Evolutionary conservation across 2,113 vertebrate species (phyloP).

Genomic region (Erinaceus europaeus): DNA sequence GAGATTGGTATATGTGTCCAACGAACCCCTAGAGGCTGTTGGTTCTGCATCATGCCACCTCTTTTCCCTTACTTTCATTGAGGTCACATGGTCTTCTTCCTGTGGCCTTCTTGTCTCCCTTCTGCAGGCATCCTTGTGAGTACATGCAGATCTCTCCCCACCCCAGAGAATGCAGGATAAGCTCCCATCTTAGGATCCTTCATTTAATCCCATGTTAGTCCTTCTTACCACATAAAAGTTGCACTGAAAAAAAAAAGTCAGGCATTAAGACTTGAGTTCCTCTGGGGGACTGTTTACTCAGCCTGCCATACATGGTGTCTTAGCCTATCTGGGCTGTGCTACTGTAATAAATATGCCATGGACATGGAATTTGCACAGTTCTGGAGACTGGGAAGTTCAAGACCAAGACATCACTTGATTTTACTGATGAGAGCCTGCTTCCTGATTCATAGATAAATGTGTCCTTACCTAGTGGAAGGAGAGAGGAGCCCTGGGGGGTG

Average conservation of each 20-base stretch:
- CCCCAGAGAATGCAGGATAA: neutral
- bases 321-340: neutral
- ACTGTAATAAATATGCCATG: neutral
- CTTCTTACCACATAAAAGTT: too few species aligned
- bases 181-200: neutral
- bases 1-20: too few species aligned
- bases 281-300: neutral
- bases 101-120: neutral
- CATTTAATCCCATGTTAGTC: neutral
- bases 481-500: neutral
- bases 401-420: neutral
- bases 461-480: neutral
- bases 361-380: neutral
- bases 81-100: neutral
- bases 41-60: accelerated
- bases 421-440: neutral
- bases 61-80: too few species aligned
- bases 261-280: too few species aligned
- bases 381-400: neutral
- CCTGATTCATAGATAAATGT: too few species aligned
- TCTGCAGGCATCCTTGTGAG: neutral
- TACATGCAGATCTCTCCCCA: neutral
- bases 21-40: too few species aligned
- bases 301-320: neutral
- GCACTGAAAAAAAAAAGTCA: too few species aligned